These are phyloP conservation scores for Manacus vitellinus DNA, from an alignment of 2,113 vertebrate species.

Conservation along the genomic window DNA sequence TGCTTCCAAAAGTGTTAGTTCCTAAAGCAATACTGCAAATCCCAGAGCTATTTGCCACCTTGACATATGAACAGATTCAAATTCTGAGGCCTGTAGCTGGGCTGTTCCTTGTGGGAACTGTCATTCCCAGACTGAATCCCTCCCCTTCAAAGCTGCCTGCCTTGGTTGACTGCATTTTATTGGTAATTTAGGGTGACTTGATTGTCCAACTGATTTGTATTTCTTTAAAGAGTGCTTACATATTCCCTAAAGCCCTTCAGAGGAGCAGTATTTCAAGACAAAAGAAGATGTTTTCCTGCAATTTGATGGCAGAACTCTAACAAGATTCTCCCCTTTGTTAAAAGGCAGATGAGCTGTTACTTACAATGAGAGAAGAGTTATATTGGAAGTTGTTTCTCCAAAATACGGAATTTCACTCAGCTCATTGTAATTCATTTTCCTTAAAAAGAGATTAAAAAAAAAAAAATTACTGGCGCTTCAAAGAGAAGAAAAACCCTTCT, in stretches of 20 bases:
- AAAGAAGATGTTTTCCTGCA: neutral
- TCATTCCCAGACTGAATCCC: neutral
- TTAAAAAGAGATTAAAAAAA: conserved; percentile 41
- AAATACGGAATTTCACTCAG: conserved; percentile 87
- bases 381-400: conserved; percentile 87
- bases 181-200: neutral
- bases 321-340: neutral
- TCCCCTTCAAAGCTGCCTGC: neutral
- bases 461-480: neutral
- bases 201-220: neutral
- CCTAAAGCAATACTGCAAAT: neutral
- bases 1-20: neutral
- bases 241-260: neutral
- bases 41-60: neutral
- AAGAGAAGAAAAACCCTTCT: neutral
- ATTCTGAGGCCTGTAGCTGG: neutral
- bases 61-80: neutral
- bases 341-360: conserved; percentile 67
- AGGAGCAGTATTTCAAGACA: neutral
- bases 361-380: conserved; percentile 92
- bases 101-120: neutral
- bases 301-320: neutral
- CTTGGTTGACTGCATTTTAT: neutral
- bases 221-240: neutral
- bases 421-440: conserved; percentile 95